Percentiles rank a stretch among this genome's conserved stretches.
Evolutionary conservation across 2,888 invertebrate genomes (phyloP).

Genomic region (Oxytorus armatus): DNA sequence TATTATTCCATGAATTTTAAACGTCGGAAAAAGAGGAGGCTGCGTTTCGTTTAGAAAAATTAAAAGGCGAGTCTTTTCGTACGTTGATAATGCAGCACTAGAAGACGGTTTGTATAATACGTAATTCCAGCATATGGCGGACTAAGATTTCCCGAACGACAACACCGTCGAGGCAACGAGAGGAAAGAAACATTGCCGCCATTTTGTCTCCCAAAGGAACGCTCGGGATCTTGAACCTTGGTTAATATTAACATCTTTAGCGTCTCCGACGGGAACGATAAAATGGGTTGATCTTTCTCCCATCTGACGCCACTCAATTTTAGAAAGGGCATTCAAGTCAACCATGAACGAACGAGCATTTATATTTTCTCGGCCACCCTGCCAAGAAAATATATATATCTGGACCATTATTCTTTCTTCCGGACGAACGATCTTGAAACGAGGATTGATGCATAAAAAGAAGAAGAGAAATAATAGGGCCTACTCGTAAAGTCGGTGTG

Average conservation of each 20-base stretch:
- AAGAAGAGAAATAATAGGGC: slow-evolving; percentile 5
- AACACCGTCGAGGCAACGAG: not conserved
- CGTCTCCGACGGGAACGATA: too few species aligned
- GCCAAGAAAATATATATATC: slow-evolving; percentile 19
- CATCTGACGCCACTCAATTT: not conserved
- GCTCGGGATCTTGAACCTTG: too few species aligned
- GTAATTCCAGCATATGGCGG: slow-evolving; percentile 73
- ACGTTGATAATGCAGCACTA: slow-evolving; percentile 29
- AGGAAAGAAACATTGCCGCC: not conserved
- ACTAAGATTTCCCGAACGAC: slow-evolving; percentile 71
- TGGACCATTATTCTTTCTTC: slow-evolving; percentile 31
- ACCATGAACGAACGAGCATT: slow-evolving; percentile 67
- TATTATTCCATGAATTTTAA: slow-evolving; percentile 84
- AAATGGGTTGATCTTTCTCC: too few species aligned
- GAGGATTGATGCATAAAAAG: slow-evolving; percentile 21
- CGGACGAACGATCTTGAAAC: slow-evolving; percentile 20
- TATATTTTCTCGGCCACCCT: not conserved
- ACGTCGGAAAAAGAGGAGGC: slow-evolving; percentile 74
- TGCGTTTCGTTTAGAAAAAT: slow-evolving; percentile 40
- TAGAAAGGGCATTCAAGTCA: slow-evolving; percentile 37
- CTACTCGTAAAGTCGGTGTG: slow-evolving; percentile 31
- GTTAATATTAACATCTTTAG: too few species aligned
- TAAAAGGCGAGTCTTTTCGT: slow-evolving; percentile 32
- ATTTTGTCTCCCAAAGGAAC: not conserved
- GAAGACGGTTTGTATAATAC: slow-evolving; percentile 74